phyloP scores from a whole-genome alignment of 2,113 vertebrate genomes.

The Strix aluco region DNA sequence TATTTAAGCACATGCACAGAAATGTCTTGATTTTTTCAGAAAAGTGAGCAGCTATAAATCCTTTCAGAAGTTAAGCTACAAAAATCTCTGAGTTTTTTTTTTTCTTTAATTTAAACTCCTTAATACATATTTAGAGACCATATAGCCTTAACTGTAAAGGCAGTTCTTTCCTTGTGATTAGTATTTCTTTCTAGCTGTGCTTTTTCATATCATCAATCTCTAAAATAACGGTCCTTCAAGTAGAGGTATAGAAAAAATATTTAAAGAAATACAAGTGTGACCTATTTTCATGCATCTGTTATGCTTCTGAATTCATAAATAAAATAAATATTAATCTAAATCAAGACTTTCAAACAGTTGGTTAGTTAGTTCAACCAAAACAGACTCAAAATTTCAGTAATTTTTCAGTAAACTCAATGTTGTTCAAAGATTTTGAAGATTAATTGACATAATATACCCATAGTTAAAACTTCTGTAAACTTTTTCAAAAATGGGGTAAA shows the following conservation, averaged over 20 bases:
- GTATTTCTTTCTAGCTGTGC: neutral
- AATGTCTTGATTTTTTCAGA: neutral
- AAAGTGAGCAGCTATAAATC: neutral
- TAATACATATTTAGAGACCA: neutral
- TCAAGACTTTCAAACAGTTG: slow-evolving; percentile 1
- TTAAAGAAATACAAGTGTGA: neutral
- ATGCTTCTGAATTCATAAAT: slow-evolving; percentile 23
- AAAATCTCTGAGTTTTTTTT: neutral
- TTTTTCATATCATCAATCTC: neutral
- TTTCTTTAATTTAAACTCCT: neutral
- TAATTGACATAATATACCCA: neutral
- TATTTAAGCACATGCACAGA: neutral
- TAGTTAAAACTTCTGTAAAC: slow-evolving; percentile 59
- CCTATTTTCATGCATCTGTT: neutral
- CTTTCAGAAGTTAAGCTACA: neutral
- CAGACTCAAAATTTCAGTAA: neutral
- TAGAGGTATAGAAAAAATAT: neutral
- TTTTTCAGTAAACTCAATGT: slow-evolving; percentile 36
- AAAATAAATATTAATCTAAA: slow-evolving; percentile 40
- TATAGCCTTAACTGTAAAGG: neutral
- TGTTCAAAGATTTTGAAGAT: slow-evolving; percentile 34
- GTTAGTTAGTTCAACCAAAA: slow-evolving; percentile 53
- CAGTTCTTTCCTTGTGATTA: neutral
- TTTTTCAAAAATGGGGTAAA: slow-evolving; percentile 50
- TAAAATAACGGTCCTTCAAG: neutral